Conservation (phyloP, 2,888 invertebrate species). For the Acheta domesticus region DNA sequence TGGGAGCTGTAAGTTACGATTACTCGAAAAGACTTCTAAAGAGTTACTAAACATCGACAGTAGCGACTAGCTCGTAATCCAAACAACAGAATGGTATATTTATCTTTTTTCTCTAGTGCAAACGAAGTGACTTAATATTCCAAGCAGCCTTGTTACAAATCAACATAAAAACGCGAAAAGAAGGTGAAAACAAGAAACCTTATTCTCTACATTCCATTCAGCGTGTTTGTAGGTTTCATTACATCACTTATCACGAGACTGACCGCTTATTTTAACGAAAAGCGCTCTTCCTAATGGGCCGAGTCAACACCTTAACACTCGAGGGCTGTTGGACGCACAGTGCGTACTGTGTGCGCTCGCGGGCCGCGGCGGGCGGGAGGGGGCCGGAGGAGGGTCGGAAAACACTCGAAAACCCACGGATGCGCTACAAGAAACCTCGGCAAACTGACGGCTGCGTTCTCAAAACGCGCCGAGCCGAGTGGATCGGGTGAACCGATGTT, state of each 20-base stretch:
- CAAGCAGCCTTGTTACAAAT: too few relatives aligned
- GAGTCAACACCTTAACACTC: background rate
- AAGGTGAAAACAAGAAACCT: too few relatives aligned
- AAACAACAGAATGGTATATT: too few relatives aligned
- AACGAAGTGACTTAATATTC: too few relatives aligned
- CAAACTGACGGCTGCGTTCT: background rate
- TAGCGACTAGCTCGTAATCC: too few relatives aligned
- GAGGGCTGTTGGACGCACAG: background rate
- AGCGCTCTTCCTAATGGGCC: background rate
- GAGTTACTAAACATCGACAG: too few relatives aligned
- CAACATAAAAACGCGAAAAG: too few relatives aligned
- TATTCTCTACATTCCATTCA: background rate
- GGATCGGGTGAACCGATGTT: background rate
- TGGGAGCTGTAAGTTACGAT: too few relatives aligned
- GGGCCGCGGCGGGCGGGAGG: background rate
- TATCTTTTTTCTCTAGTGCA: too few relatives aligned
- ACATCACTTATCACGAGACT: slow-evolving; percentile 7
- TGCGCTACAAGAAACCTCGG: background rate
- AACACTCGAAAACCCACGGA: background rate
- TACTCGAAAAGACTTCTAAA: too few relatives aligned
- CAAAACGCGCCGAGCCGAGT: background rate
- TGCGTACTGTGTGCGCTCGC: background rate
- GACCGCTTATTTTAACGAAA: background rate
- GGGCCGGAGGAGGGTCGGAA: background rate
- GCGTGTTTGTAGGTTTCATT: slow-evolving; percentile 1